phyloP scores from a whole-genome alignment of 2,113 vertebrate species.

The Salvelinus namaycush region DNA sequence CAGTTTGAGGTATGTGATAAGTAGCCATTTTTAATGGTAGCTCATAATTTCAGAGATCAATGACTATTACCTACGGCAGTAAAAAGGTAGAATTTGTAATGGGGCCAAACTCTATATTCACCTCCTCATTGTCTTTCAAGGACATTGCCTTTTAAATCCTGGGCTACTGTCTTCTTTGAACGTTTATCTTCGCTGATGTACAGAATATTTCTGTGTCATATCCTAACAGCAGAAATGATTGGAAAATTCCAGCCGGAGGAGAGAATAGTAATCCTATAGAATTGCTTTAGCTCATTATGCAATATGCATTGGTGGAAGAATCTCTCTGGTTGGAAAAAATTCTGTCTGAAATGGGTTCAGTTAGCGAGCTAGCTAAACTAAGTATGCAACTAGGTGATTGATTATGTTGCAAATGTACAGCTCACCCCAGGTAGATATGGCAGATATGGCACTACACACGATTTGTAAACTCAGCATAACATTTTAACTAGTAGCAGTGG shows the following conservation, averaged over 20 bases:
- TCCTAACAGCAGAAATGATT: constrained; percentile 16
- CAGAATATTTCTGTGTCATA: constrained; percentile 13
- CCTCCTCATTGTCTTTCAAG: constrained; percentile 64
- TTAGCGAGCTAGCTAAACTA: constrained; percentile 11
- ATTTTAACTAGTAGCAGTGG: constrained; percentile 37
- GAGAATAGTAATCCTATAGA: constrained; percentile 11
- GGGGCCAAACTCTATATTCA: constrained; percentile 69
- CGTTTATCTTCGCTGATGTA: constrained; percentile 40
- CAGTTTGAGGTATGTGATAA: constrained; percentile 58
- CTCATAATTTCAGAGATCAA: constrained; percentile 78
- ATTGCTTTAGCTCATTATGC: neutral
- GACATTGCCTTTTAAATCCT: constrained; percentile 61
- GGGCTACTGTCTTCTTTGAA: constrained; percentile 31
- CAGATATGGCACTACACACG: neutral
- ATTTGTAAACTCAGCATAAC: constrained; percentile 46
- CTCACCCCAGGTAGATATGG: constrained; percentile 20
- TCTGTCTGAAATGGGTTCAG: neutral
- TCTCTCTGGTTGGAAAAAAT: no score
- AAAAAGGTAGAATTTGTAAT: constrained; percentile 63
- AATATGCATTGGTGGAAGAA: neutral
- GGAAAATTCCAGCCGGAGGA: constrained; percentile 19
- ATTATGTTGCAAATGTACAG: constrained; percentile 26
- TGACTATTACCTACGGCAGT: constrained; percentile 70
- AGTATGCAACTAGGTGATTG: constrained; percentile 13
- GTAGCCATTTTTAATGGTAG: constrained; percentile 63